These are phyloP conservation scores for Muscicapa comitata DNA, from an alignment of 2,797 vertebrate genomes.

Conservation along the genomic window DNA sequence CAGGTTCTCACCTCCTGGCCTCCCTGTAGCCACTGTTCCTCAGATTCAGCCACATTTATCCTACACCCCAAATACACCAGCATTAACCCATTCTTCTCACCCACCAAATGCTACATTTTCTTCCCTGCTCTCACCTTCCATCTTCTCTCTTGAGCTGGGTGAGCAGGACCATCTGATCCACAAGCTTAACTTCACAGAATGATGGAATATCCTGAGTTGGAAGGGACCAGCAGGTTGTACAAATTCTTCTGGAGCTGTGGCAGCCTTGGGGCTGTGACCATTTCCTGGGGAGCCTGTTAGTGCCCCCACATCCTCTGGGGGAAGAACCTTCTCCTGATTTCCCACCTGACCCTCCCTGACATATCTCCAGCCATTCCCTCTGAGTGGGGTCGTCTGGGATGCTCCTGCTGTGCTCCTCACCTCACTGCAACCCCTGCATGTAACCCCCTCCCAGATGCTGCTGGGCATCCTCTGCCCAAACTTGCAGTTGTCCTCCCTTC, in stretches of 20 bases:
- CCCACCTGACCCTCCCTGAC: background rate
- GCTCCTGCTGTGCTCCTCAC: background rate
- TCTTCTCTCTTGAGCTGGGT: background rate
- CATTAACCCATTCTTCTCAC: background rate
- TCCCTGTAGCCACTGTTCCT: background rate
- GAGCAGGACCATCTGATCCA: background rate
- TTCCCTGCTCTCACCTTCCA: background rate
- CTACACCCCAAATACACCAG: fast-evolving
- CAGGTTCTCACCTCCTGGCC: background rate
- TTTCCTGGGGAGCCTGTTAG: background rate
- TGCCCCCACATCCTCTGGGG: background rate
- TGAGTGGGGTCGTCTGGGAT: background rate
- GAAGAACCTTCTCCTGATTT: background rate
- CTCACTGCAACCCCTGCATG: background rate
- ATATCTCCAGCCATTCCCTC: background rate
- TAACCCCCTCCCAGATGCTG: background rate
- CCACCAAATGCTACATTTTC: background rate
- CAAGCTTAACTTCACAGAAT: background rate
- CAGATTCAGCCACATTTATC: background rate
- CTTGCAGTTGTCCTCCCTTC: background rate
- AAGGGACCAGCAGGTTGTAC: background rate
- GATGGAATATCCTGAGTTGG: background rate
- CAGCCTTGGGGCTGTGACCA: background rate
- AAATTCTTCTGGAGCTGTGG: background rate
- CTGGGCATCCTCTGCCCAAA: background rate